Percentiles rank a stretch among this genome's conserved stretches.
Conservation (phyloP, 2,888 invertebrate genomes). For the Operophtera brumata region DNA sequence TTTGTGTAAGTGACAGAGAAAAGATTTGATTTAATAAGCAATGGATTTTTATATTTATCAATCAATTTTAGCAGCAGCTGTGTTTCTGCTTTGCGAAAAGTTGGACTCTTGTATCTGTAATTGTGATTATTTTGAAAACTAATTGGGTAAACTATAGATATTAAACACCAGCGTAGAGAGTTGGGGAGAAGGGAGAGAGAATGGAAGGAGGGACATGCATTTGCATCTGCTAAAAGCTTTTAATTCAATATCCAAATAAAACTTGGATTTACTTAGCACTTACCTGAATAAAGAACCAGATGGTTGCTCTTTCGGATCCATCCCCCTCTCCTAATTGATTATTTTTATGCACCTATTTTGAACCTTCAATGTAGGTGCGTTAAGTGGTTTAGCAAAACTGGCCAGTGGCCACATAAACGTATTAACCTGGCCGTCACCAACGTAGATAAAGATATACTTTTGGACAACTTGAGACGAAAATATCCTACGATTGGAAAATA, state of each 20-base stretch:
- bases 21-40: conserved; percentile 60
- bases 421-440: too few relatives aligned
- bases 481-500: too few relatives aligned
- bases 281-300: conserved; percentile 20
- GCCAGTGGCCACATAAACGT: too few relatives aligned
- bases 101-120: conserved; percentile 54
- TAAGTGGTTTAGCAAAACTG: too few relatives aligned
- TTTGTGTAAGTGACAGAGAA: conserved; percentile 53
- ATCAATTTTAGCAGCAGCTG: conserved; percentile 53
- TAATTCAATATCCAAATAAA: too few relatives aligned
- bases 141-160: too few relatives aligned
- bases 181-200: too few relatives aligned
- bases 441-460: too few relatives aligned
- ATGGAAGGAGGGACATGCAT: too few relatives aligned
- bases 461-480: too few relatives aligned
- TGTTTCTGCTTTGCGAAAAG: conserved; percentile 56
- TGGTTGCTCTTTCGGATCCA: conserved; percentile 13
- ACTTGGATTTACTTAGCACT: background rate
- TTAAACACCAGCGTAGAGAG: too few relatives aligned
- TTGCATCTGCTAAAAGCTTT: too few relatives aligned
- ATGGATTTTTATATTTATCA: conserved; percentile 54
- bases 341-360: background rate
- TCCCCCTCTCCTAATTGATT: background rate
- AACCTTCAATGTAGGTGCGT: background rate
- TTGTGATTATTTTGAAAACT: background rate